These are phyloP conservation scores for Otolemur crassicaudatus DNA, from an alignment of 2,797 vertebrate genomes.

Conservation along the genomic window DNA sequence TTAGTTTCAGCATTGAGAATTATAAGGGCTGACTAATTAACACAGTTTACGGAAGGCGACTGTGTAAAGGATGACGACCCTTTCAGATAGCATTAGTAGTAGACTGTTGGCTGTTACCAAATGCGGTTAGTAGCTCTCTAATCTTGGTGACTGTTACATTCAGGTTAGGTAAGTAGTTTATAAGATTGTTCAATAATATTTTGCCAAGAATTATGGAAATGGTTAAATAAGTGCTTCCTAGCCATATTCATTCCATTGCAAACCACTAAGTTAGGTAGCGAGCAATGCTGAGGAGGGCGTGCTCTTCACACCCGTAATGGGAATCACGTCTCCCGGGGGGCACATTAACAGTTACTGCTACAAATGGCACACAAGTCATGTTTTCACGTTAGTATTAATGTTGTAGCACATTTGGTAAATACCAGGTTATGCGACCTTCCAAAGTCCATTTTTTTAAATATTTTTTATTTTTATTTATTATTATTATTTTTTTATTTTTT, in stretches of 20 bases:
- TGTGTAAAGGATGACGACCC: background rate
- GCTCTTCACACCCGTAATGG: background rate
- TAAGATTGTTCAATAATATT: conserved; percentile 9
- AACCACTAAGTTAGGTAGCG: background rate
- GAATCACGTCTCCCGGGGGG: background rate
- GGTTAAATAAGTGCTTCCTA: background rate
- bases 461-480: no score
- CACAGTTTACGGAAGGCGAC: background rate
- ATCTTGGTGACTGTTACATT: background rate
- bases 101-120: background rate
- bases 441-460: background rate
- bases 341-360: background rate
- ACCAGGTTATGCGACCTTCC: background rate
- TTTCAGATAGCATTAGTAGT: background rate
- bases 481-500: no score
- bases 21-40: background rate
- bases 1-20: conserved; percentile 35
- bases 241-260: background rate
- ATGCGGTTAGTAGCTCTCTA: background rate
- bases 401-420: background rate
- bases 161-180: conserved; percentile 16
- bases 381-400: conserved; percentile 16
- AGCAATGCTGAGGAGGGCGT: background rate
- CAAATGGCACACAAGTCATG: background rate
- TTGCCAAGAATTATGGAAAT: background rate